A percentile compares a stretch with the other conserved stretches of the same genome.
phyloP scores from a whole-genome alignment of 2,888 invertebrate species.

The Sarcophaga carnaria region DNA sequence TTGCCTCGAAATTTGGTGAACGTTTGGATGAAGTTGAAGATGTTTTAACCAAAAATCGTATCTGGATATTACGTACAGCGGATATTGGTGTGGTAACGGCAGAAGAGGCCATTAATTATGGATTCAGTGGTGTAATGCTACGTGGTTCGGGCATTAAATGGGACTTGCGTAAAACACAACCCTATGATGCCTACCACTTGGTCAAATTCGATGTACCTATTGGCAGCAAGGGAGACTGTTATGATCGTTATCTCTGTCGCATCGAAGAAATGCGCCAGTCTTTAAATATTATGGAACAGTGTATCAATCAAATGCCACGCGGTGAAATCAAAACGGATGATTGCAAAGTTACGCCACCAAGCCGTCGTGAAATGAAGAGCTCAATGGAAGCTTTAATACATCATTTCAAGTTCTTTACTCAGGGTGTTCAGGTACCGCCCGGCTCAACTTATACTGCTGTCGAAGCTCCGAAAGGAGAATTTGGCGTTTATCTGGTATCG shows the following conservation, averaged over 20 bases:
- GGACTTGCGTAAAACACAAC: constrained; percentile 91
- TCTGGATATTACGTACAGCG: constrained; percentile 88
- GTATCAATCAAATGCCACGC: constrained; percentile 90
- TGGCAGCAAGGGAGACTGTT: constrained; percentile 91
- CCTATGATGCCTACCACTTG: constrained; percentile 92
- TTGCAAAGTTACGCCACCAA: constrained; percentile 89
- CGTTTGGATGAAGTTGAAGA: constrained; percentile 94
- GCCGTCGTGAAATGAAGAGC: constrained; percentile 91
- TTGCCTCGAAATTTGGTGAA: constrained; percentile 86
- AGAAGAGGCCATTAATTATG: constrained; percentile 89
- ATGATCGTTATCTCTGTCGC: constrained; percentile 89
- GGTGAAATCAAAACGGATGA: constrained; percentile 92
- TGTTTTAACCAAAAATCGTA: constrained; percentile 88
- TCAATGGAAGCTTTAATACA: constrained; percentile 94
- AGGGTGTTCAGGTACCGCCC: constrained; percentile 92
- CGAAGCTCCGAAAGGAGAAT: constrained; percentile 93
- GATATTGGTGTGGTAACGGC: constrained; percentile 89
- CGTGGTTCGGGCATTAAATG: constrained; percentile 92
- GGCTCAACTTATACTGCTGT: constrained; percentile 90
- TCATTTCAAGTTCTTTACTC: constrained; percentile 93
- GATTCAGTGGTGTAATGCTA: constrained; percentile 89
- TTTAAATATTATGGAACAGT: constrained; percentile 89
- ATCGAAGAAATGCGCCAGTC: constrained; percentile 90
- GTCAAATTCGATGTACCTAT: constrained; percentile 93
- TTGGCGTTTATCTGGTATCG: constrained; percentile 93